Evolutionary conservation across 2,113 vertebrate genomes (phyloP), one percentile per base, ranked within the genome.

Genomic region (Callionymus lyra): DNA sequence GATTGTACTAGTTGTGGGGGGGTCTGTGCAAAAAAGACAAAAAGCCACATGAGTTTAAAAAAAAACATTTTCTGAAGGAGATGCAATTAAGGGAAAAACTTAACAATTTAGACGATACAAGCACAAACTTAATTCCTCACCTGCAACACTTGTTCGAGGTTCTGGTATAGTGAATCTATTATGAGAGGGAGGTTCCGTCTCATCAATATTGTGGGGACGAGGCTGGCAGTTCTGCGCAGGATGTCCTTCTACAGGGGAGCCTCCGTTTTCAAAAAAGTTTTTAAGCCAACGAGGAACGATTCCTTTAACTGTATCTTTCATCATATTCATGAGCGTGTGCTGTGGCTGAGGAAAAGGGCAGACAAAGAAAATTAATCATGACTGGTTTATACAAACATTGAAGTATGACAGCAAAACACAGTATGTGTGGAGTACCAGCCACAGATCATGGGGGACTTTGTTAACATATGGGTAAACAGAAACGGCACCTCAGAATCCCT

Each of bases 221-320:
- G 76, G 63, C 52, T 77, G 63, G 32, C 68, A 85, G 72, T 79
- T 81, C 79, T 38, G 77, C 15, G 49, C 43, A 4, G 35, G 64
- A 19, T 4, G 68, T 51, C 51, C 84, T 50, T 77, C n/a, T n/a
- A n/a, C 82, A 42, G 73, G 77, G 41, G 71, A 72, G 68, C 91
- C 90, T n/a, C 60, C 89, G 72, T 83, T 93, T 45, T 83, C 91
- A 70, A 98, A 98, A 61, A 98, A 99, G 64, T 86, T 94, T 63
- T 94, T 91, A 34, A 99, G 64, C 95, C 95, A 99, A 41, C 84
- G 86, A 16, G 95, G 95, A 49, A 99, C 93, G 45, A 98, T 97
- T 68, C 86, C 98, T 80, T 93, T 99, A 51, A 99, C 89, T 2
- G 91, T 95, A 73, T 97, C 91, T 0, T 93, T 93, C 67, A 99